Evolutionary conservation across 64 coral and sea anemone species (phyloP), one percentile per base, ranked within the genome.

Genomic region (Dendrophyllia cribrosa): DNA sequence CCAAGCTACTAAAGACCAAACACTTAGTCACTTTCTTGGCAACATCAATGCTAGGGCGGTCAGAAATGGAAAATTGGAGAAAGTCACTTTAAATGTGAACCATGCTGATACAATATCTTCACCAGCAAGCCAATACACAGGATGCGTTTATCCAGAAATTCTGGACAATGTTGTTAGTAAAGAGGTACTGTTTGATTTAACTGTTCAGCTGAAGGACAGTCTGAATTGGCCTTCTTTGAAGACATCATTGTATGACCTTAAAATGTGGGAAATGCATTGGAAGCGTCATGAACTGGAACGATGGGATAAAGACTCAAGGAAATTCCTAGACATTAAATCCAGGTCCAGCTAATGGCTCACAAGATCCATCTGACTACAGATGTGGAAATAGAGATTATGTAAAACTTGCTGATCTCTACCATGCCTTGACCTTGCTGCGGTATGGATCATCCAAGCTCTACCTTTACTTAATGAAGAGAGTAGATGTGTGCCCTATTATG

Each of bases 41-140:
- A 90, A 91, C 22, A 83, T 91, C 20, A 91, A 91, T 74, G 51
- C 79, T 16, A 0, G 78, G 6, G 78, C 78, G 10, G 89, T 91
- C 1, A 71, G 78, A 84, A 84, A 74, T 62, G 89, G 89, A 14
- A 58, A 70, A 61, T 69, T 73, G 23, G 23, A 91, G 34, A 0
- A 34, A 34, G 34, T 34, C 34, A 34, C 34, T 34, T 34, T 34
- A 34, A 34, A 34, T 34, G 59, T 58, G 59, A 90, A 67, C 3
- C 56, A 76, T 70, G 76, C 74, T 46, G 75, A 90, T 9, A 65
- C 75, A 21, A 90, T 90, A 25, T 90, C 88, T 48, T 73, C 88
- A 51, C 85, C 85, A 22, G 66, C 85, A 73, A 74, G 51, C 11
- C 50, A 88, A 22, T 85, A 58, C 13, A 22, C 66, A 9, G 61